Evolutionary conservation across 2,888 invertebrate genomes (phyloP), one percentile per base, ranked within the genome.

Genomic region (Ichneumoninae sp.): DNA sequence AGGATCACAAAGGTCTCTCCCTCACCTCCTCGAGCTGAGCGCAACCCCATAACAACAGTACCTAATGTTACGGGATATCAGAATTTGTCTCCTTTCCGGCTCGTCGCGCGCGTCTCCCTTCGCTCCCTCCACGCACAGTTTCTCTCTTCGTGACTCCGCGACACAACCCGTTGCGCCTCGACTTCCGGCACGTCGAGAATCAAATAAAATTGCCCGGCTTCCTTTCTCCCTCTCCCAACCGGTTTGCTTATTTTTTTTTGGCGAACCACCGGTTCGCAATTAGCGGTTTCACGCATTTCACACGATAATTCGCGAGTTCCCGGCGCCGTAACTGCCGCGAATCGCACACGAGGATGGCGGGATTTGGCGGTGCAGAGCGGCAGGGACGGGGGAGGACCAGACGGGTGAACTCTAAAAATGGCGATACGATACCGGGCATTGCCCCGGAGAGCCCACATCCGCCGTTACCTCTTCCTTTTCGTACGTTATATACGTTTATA

Each of bases 261-360:
- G 57, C 26, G 33, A 50, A 52, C 77, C 68, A 74, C 68, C 40
- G 83, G 80, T 71, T 83, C 81, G 88, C 89, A 89, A 92, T 92
- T 91, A 91, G 89, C 89, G 88, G 86, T 84, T 84, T 80, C 80
- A 74, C 80, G 80, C 77, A 66, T 80, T 84, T 74, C 69, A 74
- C 83, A 80, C 72, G 74, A 77, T 84, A 84, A 80, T 80, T 84
- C 62, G 22, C 72, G 72, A 80, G 77, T 72, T 77, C 54, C 83
- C 72, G 83, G 76, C 30, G 69, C 30, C 62, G 30, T 50, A 75
- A 80, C 78, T 36, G 66, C 54, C 50, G 33, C 22, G 50, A 57
- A 54, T 70, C 60, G 68, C 36, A 36, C 40, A 88, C 81, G 82
- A 70, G 80, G 52, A 82, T 72, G 82, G 72, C 76, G 74, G 82